A percentile compares a stretch with the other conserved stretches of the same genome.
phyloP scores from a whole-genome alignment of 2,113 vertebrate species.

The Syngnathoides biaculeatus region DNA sequence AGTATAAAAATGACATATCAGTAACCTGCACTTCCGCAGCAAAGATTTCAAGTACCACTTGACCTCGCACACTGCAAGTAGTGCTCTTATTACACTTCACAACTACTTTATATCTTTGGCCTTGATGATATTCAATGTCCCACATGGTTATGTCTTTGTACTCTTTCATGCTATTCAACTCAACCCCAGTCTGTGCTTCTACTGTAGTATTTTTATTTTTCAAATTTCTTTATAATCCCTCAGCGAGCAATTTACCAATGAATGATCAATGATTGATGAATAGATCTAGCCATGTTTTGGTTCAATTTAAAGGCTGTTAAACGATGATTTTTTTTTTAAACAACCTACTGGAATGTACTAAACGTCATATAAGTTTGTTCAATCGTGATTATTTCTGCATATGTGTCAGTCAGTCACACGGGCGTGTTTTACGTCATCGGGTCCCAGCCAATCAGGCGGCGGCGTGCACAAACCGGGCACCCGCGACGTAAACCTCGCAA shows the following conservation, averaged over 20 bases:
- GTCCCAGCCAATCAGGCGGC: conserved; percentile 54
- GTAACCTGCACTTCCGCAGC: not conserved
- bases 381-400: conserved; percentile 21
- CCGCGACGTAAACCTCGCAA: conserved; percentile 65
- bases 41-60: not conserved
- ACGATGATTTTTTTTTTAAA: not conserved
- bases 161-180: not conserved
- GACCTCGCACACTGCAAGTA: not conserved
- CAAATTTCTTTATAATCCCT: not conserved
- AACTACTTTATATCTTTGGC: no score
- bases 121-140: not conserved
- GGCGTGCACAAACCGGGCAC: conserved; percentile 40
- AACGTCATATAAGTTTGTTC: not conserved
- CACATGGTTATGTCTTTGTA: not conserved
- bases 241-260: no score
- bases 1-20: not conserved
- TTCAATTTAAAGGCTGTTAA: not conserved
- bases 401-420: conserved; percentile 46
- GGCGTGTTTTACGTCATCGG: conserved; percentile 51
- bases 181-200: not conserved
- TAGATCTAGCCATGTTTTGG: no score
- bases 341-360: not conserved
- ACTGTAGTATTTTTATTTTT: not conserved
- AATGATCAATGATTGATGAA: no score
- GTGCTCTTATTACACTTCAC: not conserved